A percentile compares a stretch with the other conserved stretches of the same genome.
These are phyloP conservation scores for Bombus confusus DNA, from an alignment of 1,140 invertebrate genomes.

Conservation along the genomic window DNA sequence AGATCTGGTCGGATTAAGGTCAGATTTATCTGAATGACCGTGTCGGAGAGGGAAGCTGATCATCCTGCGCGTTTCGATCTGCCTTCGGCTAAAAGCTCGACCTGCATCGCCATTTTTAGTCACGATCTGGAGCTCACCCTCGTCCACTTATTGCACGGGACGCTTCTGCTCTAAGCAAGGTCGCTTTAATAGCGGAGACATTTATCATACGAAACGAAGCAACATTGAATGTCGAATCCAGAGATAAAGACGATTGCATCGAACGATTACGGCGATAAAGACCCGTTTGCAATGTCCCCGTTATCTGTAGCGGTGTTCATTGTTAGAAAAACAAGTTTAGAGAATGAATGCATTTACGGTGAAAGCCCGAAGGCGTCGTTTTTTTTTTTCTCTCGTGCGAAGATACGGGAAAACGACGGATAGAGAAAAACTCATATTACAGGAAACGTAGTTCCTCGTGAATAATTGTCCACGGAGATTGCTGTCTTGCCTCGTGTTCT, in stretches of 20 bases:
- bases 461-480: neutral
- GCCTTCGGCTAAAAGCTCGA: slow-evolving; percentile 46
- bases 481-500: too few relatives aligned
- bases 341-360: too few relatives aligned
- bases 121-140: slow-evolving; percentile 52
- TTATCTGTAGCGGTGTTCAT: neutral
- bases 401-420: too few relatives aligned
- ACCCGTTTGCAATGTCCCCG: neutral
- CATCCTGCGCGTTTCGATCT: slow-evolving; percentile 35
- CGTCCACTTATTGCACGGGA: neutral
- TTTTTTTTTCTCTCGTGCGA: neutral
- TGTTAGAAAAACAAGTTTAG: neutral
- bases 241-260: neutral
- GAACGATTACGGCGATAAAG: neutral
- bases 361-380: neutral
- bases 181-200: slow-evolving; percentile 41
- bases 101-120: slow-evolving; percentile 65
- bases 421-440: neutral
- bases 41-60: slow-evolving; percentile 56
- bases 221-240: neutral
- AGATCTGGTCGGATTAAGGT: neutral
- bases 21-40: slow-evolving; percentile 52
- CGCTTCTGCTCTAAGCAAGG: slow-evolving; percentile 31
- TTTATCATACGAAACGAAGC: slow-evolving; percentile 33
- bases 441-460: neutral